A percentile compares a stretch with the other conserved stretches of the same genome.
phyloP scores from a whole-genome alignment of 53 echinoderm and acorn worm genomes.

The Temnopleurus reevesii region DNA sequence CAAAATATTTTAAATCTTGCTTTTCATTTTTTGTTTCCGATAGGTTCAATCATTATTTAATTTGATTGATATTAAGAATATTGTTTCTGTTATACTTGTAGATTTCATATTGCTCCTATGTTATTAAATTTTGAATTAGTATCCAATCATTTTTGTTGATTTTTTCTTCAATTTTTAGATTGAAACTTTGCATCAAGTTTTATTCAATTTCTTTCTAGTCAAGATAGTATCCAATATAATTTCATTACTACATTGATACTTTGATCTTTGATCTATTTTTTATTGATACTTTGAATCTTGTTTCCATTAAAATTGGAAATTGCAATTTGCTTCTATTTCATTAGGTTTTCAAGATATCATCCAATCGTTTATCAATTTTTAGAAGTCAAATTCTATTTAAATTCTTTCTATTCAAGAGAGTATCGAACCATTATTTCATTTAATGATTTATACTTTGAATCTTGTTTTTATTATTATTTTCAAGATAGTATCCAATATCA shows the following conservation, averaged over 20 bases:
- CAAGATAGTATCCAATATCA: neutral
- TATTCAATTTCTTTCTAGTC: neutral
- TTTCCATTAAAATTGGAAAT: neutral
- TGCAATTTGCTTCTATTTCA: neutral
- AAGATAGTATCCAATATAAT: neutral
- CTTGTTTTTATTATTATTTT: neutral
- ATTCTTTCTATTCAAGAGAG: neutral
- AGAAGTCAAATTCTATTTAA: neutral
- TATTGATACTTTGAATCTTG: neutral
- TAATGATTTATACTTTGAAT: neutral
- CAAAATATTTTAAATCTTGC: constrained; percentile 1
- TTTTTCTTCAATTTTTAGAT: neutral
- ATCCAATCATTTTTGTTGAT: neutral
- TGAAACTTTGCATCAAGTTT: constrained; percentile 3
- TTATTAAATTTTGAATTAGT: neutral
- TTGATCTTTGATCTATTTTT: neutral
- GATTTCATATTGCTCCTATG: neutral
- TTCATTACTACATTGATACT: neutral
- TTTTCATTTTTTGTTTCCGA: neutral
- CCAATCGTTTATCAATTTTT: neutral
- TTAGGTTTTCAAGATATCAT: neutral
- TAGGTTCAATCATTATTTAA: neutral
- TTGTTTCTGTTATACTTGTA: neutral
- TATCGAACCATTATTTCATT: neutral
- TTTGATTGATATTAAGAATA: neutral